phyloP scores from a whole-genome alignment of 2,888 invertebrate genomes.

The Deroplatys truncata region DNA sequence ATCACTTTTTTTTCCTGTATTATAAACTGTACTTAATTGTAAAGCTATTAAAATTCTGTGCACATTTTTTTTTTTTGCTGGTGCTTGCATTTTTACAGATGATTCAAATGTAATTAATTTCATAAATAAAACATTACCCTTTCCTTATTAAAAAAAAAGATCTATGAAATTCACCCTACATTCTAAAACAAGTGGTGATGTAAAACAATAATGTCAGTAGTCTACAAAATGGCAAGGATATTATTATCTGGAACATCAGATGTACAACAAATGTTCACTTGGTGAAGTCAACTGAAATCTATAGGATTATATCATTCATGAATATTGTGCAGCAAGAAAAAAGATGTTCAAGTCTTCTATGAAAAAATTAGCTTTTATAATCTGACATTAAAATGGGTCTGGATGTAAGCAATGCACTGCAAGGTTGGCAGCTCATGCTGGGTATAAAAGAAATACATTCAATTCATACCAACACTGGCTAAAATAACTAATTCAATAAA shows the following conservation, averaged over 20 bases:
- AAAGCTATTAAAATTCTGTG: not conserved
- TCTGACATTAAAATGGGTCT: no score
- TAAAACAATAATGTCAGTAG: not conserved
- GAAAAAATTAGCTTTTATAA: no score
- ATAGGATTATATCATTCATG: not conserved
- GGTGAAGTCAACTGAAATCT: not conserved
- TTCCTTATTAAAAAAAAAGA: not conserved
- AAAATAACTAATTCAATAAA: no score
- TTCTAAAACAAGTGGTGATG: no score
- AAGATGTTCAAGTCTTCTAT: no score
- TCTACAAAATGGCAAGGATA: not conserved
- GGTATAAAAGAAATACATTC: no score
- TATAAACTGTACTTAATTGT: not conserved
- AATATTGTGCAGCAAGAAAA: no score
- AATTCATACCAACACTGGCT: no score
- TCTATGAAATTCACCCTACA: no score
- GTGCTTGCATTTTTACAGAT: not conserved
- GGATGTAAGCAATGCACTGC: no score
- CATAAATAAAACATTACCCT: not conserved
- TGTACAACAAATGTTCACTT: not conserved
- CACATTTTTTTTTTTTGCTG: not conserved
- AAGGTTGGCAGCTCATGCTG: no score
- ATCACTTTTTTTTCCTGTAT: not conserved
- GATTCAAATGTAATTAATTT: not conserved
- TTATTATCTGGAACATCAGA: not conserved